Conservation (phyloP, 2,113 vertebrate species). For the Megaceryle maxima region DNA sequence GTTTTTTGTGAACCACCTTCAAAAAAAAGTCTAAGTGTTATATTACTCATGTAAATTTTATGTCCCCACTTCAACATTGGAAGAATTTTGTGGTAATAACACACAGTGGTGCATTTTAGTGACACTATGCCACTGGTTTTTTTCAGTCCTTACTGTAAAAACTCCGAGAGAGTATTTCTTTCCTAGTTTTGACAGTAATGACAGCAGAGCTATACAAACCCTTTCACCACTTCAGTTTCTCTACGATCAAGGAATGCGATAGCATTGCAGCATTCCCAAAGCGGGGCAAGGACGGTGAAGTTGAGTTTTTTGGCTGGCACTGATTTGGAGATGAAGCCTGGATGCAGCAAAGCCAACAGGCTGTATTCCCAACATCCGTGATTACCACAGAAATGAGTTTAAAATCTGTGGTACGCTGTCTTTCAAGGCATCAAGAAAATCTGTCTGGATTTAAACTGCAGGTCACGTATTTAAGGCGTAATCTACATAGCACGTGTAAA, state of each 20-base stretch:
- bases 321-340: not conserved
- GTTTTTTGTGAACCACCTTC: not conserved
- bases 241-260: not conserved
- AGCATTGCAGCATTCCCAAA: not conserved
- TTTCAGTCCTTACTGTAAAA: not conserved
- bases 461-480: not conserved
- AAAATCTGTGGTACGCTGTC: not conserved
- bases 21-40: not conserved
- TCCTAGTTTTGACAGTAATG: not conserved
- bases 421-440: constrained; percentile 29
- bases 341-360: not conserved
- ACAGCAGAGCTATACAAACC: not conserved
- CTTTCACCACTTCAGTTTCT: not conserved
- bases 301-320: not conserved
- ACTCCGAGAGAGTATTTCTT: not conserved
- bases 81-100: not conserved
- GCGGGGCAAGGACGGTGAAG: not conserved
- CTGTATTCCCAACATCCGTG: not conserved
- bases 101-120: not conserved
- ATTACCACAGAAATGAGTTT: not conserved
- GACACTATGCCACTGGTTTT: not conserved
- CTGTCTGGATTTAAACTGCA: not conserved
- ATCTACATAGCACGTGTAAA: constrained; percentile 11
- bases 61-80: not conserved
- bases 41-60: not conserved